Evolutionary conservation across 2,113 vertebrate species (phyloP).

Genomic region (Crotalus helleri): DNA sequence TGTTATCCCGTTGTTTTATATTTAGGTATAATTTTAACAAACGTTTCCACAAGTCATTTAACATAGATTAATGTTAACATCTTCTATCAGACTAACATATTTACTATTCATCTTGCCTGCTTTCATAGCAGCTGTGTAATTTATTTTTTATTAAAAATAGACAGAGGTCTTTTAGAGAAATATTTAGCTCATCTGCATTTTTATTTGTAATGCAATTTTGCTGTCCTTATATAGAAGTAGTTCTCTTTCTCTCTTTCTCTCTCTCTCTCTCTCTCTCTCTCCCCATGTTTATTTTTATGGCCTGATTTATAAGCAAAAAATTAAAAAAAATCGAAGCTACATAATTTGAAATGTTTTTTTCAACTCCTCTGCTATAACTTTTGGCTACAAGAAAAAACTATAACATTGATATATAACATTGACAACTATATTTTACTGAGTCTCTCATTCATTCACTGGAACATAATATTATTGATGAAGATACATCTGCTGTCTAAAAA

Average conservation of each 20-base stretch:
- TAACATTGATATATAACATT: neutral
- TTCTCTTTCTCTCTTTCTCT: neutral
- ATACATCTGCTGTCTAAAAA: neutral
- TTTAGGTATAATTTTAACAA: neutral
- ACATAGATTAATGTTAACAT: constrained; percentile 28
- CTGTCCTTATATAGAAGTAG: constrained; percentile 37
- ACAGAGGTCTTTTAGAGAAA: constrained; percentile 38
- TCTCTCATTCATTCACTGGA: neutral
- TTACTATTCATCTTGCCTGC: neutral
- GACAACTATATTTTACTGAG: neutral
- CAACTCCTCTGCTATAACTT: neutral
- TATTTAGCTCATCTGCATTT: constrained; percentile 17
- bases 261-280: neutral
- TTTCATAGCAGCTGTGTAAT: constrained; percentile 5
- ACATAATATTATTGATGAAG: neutral
- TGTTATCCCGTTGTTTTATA: constrained; percentile 8
- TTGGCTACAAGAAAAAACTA: neutral
- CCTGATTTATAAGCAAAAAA: neutral
- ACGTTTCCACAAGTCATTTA: constrained; percentile 1
- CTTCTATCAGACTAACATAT: neutral
- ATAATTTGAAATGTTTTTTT: neutral
- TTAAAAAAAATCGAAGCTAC: neutral
- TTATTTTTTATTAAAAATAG: constrained; percentile 32
- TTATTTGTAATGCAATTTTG: constrained; percentile 18
- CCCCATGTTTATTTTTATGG: constrained; percentile 15